phyloP scores from a whole-genome alignment of 2,797 vertebrate genomes.

The Chaenodraco wilsoni region DNA sequence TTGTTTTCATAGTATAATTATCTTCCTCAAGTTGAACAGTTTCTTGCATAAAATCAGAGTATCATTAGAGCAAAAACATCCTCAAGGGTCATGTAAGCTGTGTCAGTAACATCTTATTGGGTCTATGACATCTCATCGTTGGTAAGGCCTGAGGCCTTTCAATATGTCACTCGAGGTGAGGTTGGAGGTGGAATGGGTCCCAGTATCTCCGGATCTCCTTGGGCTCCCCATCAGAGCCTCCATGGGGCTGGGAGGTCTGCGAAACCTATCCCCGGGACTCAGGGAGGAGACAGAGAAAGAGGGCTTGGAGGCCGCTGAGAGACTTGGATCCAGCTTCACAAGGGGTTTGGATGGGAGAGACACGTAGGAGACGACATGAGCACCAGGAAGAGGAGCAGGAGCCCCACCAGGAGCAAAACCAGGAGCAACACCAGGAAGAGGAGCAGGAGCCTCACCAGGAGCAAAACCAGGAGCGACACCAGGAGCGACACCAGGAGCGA shows the following conservation, averaged over 20 bases:
- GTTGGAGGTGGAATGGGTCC: conserved; percentile 16
- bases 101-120: not conserved
- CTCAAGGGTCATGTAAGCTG: not conserved
- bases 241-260: conserved; percentile 66
- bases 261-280: conserved; percentile 17
- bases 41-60: not conserved
- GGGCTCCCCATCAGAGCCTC: conserved; percentile 64
- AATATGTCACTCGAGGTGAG: conserved; percentile 56
- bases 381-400: not conserved
- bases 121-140: conserved; percentile 2
- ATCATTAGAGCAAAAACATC: not conserved
- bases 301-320: conserved; percentile 24
- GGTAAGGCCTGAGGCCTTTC: conserved; percentile 54
- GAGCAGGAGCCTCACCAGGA: not conserved
- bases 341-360: conserved; percentile 54
- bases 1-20: not conserved
- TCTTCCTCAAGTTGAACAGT: not conserved
- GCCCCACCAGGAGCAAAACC: not conserved
- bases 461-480: not conserved
- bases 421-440: not conserved
- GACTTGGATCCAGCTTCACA: conserved; percentile 27
- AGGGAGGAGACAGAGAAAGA: not conserved
- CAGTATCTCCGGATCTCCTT: conserved; percentile 25
- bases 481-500: too few species aligned
- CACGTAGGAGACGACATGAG: not conserved